A percentile compares a stretch with the other conserved stretches of the same genome.
These are phyloP conservation scores for Sussaba pulchella DNA, from an alignment of 2,888 invertebrate species.

Conservation along the genomic window DNA sequence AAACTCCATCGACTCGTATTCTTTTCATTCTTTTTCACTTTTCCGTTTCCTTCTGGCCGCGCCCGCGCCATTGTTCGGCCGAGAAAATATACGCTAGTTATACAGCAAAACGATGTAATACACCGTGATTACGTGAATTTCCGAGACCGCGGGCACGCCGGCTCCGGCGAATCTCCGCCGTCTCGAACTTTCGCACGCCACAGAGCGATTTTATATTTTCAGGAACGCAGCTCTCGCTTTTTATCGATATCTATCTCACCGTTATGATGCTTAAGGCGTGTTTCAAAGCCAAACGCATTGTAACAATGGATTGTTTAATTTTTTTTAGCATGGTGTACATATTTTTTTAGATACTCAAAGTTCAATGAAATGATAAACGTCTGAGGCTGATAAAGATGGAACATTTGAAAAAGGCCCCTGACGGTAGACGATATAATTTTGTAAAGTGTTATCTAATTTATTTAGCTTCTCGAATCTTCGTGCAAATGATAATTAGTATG, in stretches of 20 bases:
- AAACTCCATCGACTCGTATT: slow-evolving; percentile 35
- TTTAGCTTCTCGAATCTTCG: not conserved
- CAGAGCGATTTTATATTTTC: slow-evolving; percentile 23
- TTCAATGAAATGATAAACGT: slow-evolving; percentile 20
- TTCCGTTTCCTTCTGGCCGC: slow-evolving; percentile 29
- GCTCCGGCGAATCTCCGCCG: slow-evolving; percentile 24
- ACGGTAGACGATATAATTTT: not conserved
- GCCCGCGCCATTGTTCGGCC: slow-evolving; percentile 38
- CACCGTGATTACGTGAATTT: slow-evolving; percentile 34
- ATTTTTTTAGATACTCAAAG: slow-evolving; percentile 3
- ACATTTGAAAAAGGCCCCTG: not conserved
- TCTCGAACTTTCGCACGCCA: slow-evolving; percentile 41
- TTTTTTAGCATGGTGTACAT: not conserved
- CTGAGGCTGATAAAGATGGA: not conserved
- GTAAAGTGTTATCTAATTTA: not conserved
- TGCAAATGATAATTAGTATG: not conserved
- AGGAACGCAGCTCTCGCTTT: slow-evolving; percentile 7
- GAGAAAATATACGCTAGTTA: slow-evolving; percentile 26
- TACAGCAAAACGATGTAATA: slow-evolving; percentile 21
- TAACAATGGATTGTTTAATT: not conserved
- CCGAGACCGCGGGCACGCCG: slow-evolving; percentile 14
- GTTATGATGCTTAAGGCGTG: not conserved
- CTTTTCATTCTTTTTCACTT: slow-evolving; percentile 11
- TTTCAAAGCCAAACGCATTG: not conserved
- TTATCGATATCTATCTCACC: slow-evolving; percentile 5